These are phyloP conservation scores for Oreochromis niloticus DNA, from an alignment of 2,113 vertebrate species.

Conservation along the genomic window DNA sequence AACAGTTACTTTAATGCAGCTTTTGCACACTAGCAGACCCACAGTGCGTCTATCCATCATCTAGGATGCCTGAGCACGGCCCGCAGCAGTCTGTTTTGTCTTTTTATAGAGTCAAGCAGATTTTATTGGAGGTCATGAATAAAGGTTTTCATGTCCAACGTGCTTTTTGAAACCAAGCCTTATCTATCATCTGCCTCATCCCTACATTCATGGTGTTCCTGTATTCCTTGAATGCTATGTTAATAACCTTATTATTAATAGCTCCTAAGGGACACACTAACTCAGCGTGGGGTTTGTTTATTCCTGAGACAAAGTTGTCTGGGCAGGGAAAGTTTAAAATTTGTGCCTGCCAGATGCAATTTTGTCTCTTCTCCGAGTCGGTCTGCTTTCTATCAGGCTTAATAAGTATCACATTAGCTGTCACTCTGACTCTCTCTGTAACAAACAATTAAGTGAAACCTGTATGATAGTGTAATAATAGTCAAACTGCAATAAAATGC, in stretches of 20 bases:
- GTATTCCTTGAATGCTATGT: neutral
- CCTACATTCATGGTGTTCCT: neutral
- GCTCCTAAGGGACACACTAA: neutral
- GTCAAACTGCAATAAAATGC: constrained; percentile 20
- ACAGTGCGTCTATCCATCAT: constrained; percentile 25
- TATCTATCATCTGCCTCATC: neutral
- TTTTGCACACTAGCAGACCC: neutral
- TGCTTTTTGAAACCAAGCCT: constrained; percentile 1
- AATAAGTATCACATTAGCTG: constrained; percentile 23
- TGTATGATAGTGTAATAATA: constrained; percentile 23
- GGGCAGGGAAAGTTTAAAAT: constrained; percentile 7
- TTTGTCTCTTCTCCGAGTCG: neutral
- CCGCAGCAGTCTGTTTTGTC: neutral
- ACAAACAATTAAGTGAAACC: constrained; percentile 42
- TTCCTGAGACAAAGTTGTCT: neutral
- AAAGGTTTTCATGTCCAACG: constrained; percentile 10
- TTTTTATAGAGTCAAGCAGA: neutral
- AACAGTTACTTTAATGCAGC: neutral
- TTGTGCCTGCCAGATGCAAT: neutral
- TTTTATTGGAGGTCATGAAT: constrained; percentile 12
- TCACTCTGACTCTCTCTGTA: neutral
- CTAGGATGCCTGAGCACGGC: constrained; percentile 2
- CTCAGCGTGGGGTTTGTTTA: neutral
- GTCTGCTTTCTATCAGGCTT: constrained; percentile 5
- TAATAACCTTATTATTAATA: constrained; percentile 29